These are phyloP conservation scores for Anguilla rostrata DNA, from an alignment of 2,113 vertebrate genomes.

Conservation along the genomic window DNA sequence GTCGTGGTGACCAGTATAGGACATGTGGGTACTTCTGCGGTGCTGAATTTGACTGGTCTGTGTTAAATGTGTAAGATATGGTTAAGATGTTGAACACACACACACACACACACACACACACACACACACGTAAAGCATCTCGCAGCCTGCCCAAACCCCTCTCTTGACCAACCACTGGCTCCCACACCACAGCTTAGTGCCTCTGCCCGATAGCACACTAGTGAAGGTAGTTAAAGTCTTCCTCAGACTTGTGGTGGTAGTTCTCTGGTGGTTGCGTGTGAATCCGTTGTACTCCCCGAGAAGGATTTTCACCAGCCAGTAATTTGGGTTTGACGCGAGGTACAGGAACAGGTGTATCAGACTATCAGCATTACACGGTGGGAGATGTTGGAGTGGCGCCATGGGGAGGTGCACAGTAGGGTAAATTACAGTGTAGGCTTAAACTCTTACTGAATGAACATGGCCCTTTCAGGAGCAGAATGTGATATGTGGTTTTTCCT, in stretches of 20 bases:
- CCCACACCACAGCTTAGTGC: neutral
- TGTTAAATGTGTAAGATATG: neutral
- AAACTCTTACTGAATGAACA: too few relatives aligned
- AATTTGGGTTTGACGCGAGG: neutral
- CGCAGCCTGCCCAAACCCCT: too few relatives aligned
- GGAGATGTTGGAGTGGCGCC: neutral
- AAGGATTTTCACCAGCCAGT: neutral
- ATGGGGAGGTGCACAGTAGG: neutral
- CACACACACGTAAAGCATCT: too few relatives aligned
- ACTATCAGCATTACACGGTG: neutral
- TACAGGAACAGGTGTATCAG: neutral
- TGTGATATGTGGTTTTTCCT: neutral
- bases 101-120: too few relatives aligned
- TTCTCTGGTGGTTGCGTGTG: neutral
- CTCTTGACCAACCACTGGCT: neutral
- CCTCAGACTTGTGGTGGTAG: neutral
- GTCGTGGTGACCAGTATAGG: neutral
- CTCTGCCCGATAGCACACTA: neutral
- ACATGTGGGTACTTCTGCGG: neutral
- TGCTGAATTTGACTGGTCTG: neutral
- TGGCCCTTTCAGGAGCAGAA: neutral
- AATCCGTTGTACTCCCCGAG: neutral
- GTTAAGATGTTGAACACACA: neutral
- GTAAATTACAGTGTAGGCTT: neutral
- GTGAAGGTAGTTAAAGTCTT: too few relatives aligned